Conservation (phyloP, 2,113 vertebrate species). For the Paratilapia polleni region DNA sequence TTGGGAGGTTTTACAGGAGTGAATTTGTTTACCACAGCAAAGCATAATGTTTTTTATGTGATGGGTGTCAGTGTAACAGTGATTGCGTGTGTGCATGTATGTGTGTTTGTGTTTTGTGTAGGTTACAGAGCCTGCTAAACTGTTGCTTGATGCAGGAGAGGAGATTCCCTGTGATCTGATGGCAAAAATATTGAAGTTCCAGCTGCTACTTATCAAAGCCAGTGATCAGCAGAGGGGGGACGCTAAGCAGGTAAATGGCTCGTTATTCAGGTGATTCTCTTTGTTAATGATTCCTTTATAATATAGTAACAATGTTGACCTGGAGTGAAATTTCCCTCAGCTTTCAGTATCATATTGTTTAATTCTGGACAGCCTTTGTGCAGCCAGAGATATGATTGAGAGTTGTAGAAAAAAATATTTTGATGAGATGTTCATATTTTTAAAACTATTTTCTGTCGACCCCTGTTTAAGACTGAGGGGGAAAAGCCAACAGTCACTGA, state of each 20-base stretch:
- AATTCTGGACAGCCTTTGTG: not conserved
- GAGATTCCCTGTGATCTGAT: conserved; percentile 84
- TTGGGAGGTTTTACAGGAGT: not conserved
- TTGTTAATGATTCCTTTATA: not conserved
- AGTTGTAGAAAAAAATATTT: not conserved
- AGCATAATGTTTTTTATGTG: not conserved
- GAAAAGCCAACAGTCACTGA: conserved; percentile 66
- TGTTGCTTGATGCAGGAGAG: conserved; percentile 81
- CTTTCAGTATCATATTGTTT: not conserved
- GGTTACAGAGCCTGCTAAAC: conserved; percentile 85
- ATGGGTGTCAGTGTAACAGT: not conserved
- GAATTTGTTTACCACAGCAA: not conserved
- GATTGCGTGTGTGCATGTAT: not conserved
- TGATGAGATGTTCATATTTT: not conserved
- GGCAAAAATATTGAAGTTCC: conserved; percentile 92
- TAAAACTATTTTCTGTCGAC: not conserved
- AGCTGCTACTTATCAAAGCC: conserved; percentile 86
- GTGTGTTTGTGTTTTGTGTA: conserved; percentile 41
- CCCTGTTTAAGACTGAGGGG: conserved; percentile 68
- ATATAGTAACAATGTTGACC: not conserved
- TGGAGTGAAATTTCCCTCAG: not conserved
- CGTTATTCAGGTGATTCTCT: not conserved
- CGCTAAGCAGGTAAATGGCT: conserved; percentile 73
- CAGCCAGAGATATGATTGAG: not conserved
- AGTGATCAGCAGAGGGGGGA: conserved; percentile 81